Percentiles rank a stretch among this genome's conserved stretches.
These are phyloP conservation scores for Bos indicus DNA, from an alignment of 2,113 vertebrate species.

Conservation along the genomic window DNA sequence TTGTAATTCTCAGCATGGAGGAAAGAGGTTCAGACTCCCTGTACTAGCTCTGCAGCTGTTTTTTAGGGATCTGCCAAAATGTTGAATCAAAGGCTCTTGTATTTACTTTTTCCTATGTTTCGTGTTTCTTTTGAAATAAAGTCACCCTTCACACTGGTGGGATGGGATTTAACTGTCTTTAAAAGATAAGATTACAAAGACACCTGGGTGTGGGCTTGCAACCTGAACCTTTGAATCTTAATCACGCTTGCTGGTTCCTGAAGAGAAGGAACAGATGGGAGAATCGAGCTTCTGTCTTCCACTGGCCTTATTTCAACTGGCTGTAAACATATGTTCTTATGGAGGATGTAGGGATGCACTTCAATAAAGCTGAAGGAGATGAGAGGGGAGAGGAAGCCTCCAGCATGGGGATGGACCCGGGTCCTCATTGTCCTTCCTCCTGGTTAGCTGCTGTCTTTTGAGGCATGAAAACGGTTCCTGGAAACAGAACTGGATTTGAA, in stretches of 20 bases:
- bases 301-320: constrained; percentile 10
- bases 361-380: background rate
- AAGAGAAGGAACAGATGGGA: constrained; percentile 35
- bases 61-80: background rate
- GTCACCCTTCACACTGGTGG: background rate
- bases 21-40: background rate
- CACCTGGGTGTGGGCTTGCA: background rate
- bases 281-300: background rate
- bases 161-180: background rate
- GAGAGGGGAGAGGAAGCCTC: background rate
- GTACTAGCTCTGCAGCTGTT: background rate
- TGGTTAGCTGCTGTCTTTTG: background rate
- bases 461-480: background rate
- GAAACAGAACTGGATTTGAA: background rate
- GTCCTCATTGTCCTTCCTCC: background rate
- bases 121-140: background rate
- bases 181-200: constrained; percentile 6
- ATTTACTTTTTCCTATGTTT: background rate
- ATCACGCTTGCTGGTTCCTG: background rate
- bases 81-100: background rate
- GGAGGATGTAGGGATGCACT: background rate
- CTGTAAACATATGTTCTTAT: constrained; percentile 45
- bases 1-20: background rate
- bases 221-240: background rate
- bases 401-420: too few species aligned